Percentiles rank a stretch among this genome's conserved stretches.
Conservation (phyloP, 2,797 vertebrate species). For the Adelosebastes latens region DNA sequence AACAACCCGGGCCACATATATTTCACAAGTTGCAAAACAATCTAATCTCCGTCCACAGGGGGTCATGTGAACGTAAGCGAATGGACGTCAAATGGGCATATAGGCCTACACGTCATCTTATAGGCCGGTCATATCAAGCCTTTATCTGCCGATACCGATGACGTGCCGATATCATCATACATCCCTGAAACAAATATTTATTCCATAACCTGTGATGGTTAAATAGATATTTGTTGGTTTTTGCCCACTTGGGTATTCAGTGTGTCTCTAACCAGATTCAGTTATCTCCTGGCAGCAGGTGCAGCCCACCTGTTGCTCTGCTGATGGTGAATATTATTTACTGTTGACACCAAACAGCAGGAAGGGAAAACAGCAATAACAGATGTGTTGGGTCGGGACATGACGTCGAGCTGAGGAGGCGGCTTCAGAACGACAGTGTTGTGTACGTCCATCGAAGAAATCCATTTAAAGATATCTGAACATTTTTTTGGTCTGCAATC, state of each 20-base stretch:
- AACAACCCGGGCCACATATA: too few relatives aligned
- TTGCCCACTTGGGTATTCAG: background rate
- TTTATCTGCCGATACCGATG: background rate
- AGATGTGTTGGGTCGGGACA: background rate
- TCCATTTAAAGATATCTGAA: background rate
- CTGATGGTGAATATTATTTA: background rate
- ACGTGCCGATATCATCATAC: background rate
- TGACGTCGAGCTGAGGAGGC: background rate
- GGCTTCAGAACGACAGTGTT: background rate
- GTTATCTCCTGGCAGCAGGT: background rate
- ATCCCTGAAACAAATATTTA: background rate
- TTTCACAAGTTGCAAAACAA: background rate
- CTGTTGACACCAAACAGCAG: background rate
- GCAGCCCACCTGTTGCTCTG: background rate
- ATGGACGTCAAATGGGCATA: too few relatives aligned
- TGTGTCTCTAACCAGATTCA: background rate
- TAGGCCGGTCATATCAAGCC: background rate
- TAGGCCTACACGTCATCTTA: background rate
- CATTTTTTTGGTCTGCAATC: background rate
- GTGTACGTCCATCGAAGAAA: background rate
- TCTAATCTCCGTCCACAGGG: background rate
- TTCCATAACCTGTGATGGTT: background rate
- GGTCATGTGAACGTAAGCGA: background rate
- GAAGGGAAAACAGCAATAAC: background rate
- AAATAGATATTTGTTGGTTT: background rate